Conservation (phyloP, 2,888 invertebrate genomes). For the Rotaria magnacalcarata region DNA sequence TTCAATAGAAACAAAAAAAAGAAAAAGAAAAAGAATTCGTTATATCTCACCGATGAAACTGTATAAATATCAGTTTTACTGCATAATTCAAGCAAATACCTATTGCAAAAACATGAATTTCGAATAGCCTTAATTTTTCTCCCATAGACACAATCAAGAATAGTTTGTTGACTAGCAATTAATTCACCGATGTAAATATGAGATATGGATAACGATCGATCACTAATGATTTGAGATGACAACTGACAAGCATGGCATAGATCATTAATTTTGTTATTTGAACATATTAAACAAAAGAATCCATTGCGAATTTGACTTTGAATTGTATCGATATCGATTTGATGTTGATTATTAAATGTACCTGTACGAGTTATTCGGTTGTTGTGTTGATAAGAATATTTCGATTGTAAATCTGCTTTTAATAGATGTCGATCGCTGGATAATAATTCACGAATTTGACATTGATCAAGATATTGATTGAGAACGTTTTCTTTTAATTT, state of each 20-base stretch:
- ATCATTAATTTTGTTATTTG: not conserved
- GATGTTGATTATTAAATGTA: not conserved
- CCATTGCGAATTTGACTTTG: not conserved
- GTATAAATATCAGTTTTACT: not conserved
- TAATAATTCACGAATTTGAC: not conserved
- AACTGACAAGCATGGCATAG: not conserved
- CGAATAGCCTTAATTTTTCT: not conserved
- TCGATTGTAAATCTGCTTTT: not conserved
- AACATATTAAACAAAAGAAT: constrained; percentile 3
- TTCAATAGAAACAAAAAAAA: not conserved
- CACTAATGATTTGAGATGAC: not conserved
- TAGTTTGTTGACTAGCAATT: too few relatives aligned
- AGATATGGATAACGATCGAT: not conserved
- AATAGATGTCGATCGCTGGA: not conserved
- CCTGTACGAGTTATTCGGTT: not conserved
- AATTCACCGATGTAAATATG: not conserved
- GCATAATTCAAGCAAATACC: constrained; percentile 3
- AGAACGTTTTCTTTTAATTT: not conserved
- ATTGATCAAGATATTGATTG: not conserved
- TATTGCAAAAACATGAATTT: constrained; percentile 33
- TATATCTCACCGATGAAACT: not conserved
- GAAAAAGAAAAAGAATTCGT: too few relatives aligned
- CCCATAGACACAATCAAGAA: not conserved
- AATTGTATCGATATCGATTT: not conserved
- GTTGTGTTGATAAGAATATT: not conserved